Evolutionary conservation across 2,113 vertebrate species (phyloP).

Genomic region (Accipiter cooperii): DNA sequence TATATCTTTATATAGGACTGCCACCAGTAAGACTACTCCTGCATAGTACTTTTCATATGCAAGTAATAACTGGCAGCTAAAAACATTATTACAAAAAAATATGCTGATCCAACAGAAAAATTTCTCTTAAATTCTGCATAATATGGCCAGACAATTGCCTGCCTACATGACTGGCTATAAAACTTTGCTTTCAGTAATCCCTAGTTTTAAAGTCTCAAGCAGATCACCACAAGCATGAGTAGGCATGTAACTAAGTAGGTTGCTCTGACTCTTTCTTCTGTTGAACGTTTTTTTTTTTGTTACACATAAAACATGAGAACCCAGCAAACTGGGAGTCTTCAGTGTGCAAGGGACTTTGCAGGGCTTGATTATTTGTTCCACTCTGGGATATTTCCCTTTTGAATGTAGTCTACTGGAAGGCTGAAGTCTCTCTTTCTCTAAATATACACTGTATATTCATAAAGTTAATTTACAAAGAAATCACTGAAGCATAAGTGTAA

Average conservation of each 20-base stretch:
- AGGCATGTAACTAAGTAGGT: neutral
- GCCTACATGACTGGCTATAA: neutral
- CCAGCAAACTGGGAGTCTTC: neutral
- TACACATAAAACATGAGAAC: neutral
- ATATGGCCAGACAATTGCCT: neutral
- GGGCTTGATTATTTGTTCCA: neutral
- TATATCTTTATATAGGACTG: neutral
- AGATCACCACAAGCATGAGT: neutral
- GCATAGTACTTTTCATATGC: neutral
- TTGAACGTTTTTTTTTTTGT: neutral
- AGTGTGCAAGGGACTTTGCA: neutral
- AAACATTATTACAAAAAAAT: neutral
- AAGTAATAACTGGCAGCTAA: neutral
- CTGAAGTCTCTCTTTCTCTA: neutral
- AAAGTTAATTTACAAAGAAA: neutral
- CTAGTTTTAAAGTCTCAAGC: neutral
- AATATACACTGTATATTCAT: neutral
- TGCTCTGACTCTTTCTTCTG: neutral
- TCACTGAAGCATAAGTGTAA: neutral
- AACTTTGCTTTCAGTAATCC: neutral
- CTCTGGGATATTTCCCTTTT: neutral
- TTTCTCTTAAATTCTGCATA: neutral
- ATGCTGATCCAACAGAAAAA: neutral
- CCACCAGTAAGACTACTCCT: neutral
- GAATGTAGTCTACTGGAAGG: neutral